Conservation (phyloP, 2,888 invertebrate genomes). For the Chrysolina haemoptera region DNA sequence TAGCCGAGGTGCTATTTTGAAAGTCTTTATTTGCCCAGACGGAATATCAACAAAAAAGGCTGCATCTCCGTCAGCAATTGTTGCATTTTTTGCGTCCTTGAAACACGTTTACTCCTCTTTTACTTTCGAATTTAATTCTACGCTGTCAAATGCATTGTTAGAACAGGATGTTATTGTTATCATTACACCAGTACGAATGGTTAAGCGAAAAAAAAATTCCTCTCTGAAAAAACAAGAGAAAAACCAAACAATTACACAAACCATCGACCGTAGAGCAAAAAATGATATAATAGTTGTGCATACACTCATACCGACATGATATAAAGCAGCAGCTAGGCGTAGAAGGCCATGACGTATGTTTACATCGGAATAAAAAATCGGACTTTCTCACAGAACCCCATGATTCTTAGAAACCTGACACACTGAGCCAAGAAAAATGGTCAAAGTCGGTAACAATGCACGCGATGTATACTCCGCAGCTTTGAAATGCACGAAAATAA, state of each 20-base stretch:
- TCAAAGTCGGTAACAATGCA: constrained; percentile 67
- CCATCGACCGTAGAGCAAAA: constrained; percentile 39
- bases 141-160: constrained; percentile 3
- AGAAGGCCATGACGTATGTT: constrained; percentile 61
- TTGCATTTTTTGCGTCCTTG: neutral
- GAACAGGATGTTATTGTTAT: constrained; percentile 11
- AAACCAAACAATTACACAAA: constrained; percentile 42
- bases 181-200: neutral
- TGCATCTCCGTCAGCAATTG: neutral
- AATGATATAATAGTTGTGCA: constrained; percentile 46
- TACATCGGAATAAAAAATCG: constrained; percentile 63
- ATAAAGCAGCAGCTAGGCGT: constrained; percentile 55
- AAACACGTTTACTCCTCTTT: neutral
- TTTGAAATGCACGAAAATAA: constrained; percentile 64
- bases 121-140: neutral
- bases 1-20: no score
- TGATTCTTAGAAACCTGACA: constrained; percentile 70
- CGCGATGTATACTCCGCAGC: constrained; percentile 67
- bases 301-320: constrained; percentile 34
- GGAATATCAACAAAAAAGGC: neutral
- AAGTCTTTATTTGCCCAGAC: no score
- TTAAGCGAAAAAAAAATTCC: neutral
- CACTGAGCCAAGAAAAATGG: constrained; percentile 70
- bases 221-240: constrained; percentile 26
- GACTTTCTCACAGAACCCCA: constrained; percentile 69